Base-by-base conservation (phyloP, 1,140 invertebrate species). In the Thaumetopoea pityocampa region DNA sequence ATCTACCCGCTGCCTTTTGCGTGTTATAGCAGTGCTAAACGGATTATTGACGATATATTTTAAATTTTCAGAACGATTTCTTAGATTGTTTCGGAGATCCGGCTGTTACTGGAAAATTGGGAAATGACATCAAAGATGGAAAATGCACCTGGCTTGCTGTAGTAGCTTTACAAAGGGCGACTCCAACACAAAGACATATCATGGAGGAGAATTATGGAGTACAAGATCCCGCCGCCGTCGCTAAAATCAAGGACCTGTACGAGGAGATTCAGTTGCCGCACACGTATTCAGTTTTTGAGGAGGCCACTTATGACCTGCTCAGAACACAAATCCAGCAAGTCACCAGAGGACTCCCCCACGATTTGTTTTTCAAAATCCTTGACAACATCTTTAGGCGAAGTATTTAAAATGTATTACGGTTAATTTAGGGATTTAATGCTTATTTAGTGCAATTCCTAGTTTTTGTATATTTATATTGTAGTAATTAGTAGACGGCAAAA, bases 91-190 rank as follows among this genome's bases (percentile, higher is more conserved):
- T 93, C 76, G 97, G 96, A 1, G 90, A 98, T 78, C 88, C 92
- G 6, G 84, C 89, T 11, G 86, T 94, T 0, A 97, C 91, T 3
- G 97, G 96, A 2, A 99, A 99, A 86, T 83, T 91, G 11, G 94
- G 95, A 1, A 96, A 91, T 2, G 98, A 99, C 67, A 98, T 99
- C 51, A 87, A 93, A 78, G 95, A 98, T 58, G 96, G 96, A 15
- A 99, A 99, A 87, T 99, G 98, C 80, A 92, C 95, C 0, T 99
- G 98, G 98, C 85, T 99, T 10, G 90, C 94, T 7, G 94, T 97
- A 7, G 92, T 95, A 8, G 96, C 97, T 9, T 83, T 99, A 32
- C 92, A 96, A 71, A 88, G 91, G 43, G 93, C 91, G 18, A 91
- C 89, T 54, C 79, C 89, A 0, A 84, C 89, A 12, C 96, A 98